These are phyloP conservation scores for Magallana ariakensis DNA, from an alignment of 1,140 invertebrate species.

Conservation along the genomic window DNA sequence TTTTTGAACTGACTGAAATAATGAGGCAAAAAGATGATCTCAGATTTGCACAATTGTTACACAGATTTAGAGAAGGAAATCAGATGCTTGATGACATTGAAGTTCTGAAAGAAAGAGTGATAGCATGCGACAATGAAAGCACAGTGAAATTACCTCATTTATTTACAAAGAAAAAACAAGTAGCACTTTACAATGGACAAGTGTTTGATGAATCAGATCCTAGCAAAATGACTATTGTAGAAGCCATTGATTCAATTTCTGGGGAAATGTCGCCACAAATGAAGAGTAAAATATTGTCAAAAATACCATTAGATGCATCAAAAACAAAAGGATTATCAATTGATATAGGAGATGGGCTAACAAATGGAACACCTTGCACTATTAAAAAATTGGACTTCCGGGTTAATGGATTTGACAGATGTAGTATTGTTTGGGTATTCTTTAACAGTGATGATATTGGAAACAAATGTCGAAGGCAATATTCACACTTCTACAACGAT, in stretches of 20 bases:
- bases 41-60: slow-evolving; percentile 51
- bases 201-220: slow-evolving; percentile 17
- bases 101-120: too few relatives aligned
- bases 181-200: background rate
- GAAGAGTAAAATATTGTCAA: background rate
- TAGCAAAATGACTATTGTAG: too few relatives aligned
- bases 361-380: slow-evolving; percentile 57
- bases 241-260: too few relatives aligned
- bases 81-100: slow-evolving; percentile 33
- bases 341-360: slow-evolving; percentile 57
- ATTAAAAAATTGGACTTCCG: slow-evolving; percentile 50
- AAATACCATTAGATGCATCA: background rate
- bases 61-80: slow-evolving; percentile 49
- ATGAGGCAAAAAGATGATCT: slow-evolving; percentile 59
- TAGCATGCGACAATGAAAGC: too few relatives aligned
- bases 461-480: slow-evolving; percentile 27
- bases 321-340: slow-evolving; percentile 37
- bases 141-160: slow-evolving; percentile 1
- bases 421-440: slow-evolving; percentile 55
- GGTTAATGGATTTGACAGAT: background rate
- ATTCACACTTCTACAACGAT: slow-evolving; percentile 51
- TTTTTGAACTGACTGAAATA: slow-evolving; percentile 57
- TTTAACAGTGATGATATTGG: slow-evolving; percentile 50
- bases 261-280: background rate
- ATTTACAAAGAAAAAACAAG: slow-evolving; percentile 26